These are phyloP conservation scores for Montipora foliosa DNA, from an alignment of 64 coral and sea anemone genomes.

Conservation along the genomic window DNA sequence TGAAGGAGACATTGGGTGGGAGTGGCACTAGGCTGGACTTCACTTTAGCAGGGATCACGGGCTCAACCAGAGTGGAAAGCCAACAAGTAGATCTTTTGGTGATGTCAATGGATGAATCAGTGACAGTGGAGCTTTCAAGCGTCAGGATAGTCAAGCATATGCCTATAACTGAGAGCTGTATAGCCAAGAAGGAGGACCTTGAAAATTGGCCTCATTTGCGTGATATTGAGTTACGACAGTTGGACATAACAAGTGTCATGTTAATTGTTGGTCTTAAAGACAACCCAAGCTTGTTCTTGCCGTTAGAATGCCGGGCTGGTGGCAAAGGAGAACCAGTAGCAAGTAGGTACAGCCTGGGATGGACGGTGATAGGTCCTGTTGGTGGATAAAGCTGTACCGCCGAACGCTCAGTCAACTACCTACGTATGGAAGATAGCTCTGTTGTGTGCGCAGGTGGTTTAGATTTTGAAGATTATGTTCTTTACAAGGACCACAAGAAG, in stretches of 20 bases:
- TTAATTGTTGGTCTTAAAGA: conserved; percentile 67
- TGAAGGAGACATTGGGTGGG: too few species aligned
- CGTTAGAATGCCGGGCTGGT: conserved; percentile 49
- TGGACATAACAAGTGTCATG: conserved; percentile 23
- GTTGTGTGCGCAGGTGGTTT: not conserved
- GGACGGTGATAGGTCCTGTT: conserved; percentile 13
- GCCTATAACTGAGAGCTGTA: conserved; percentile 45
- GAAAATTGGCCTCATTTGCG: not conserved
- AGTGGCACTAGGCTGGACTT: conserved; percentile 43
- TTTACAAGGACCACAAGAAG: not conserved
- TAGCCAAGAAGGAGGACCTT: not conserved
- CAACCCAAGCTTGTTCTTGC: conserved; percentile 61
- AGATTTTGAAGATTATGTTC: not conserved
- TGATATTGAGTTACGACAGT: conserved; percentile 25
- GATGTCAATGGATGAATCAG: conserved; percentile 47
- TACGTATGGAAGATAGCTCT: not conserved
- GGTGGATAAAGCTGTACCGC: not conserved
- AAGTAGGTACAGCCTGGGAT: not conserved
- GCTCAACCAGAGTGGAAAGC: conserved; percentile 22
- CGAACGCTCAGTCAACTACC: not conserved
- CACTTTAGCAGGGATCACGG: conserved; percentile 50
- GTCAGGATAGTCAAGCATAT: conserved; percentile 56
- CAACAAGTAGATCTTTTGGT: conserved; percentile 33
- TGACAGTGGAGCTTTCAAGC: conserved; percentile 17
- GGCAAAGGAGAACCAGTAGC: conserved; percentile 14